Evolutionary conservation across 1,140 invertebrate genomes (phyloP).

Genomic region (Drosophila kanapiae): DNA sequence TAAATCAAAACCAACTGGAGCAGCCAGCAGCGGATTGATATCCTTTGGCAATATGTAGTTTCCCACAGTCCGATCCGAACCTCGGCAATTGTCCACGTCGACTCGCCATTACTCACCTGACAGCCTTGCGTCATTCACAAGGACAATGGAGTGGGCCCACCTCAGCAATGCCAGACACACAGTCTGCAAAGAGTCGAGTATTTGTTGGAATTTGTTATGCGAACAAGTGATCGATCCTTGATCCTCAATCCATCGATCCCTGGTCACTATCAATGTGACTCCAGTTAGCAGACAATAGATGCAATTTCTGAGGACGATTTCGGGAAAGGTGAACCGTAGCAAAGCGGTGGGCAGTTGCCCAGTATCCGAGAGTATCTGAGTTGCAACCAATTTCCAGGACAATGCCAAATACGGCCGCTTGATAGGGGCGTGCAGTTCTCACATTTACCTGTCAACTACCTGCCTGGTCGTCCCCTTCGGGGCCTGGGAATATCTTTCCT

Average conservation of each 20-base stretch:
- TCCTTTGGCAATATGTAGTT: slow-evolving; percentile 24
- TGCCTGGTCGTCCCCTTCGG: slow-evolving; percentile 14
- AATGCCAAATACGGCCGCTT: slow-evolving; percentile 70
- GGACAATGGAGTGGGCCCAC: slow-evolving; percentile 67
- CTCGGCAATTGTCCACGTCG: slow-evolving; percentile 44
- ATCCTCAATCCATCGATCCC: slow-evolving; percentile 26
- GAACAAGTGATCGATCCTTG: slow-evolving; percentile 33
- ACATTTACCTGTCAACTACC: slow-evolving; percentile 55
- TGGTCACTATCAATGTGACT: slow-evolving; percentile 71
- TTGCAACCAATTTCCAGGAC: slow-evolving; percentile 48
- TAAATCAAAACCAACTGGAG: slow-evolving; percentile 18
- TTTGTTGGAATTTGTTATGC: slow-evolving; percentile 67
- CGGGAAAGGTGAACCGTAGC: slow-evolving; percentile 40
- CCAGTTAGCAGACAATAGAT: slow-evolving; percentile 56
- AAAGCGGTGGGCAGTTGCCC: slow-evolving; percentile 53
- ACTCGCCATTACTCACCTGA: slow-evolving; percentile 70
- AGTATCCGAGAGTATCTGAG: slow-evolving; percentile 7
- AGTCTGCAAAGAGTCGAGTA: slow-evolving; percentile 49
- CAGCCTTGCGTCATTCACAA: slow-evolving; percentile 78
- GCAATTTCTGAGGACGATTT: slow-evolving; percentile 52
- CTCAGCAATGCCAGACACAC: slow-evolving; percentile 59
- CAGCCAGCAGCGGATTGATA: slow-evolving; percentile 6
- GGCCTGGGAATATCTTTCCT: slow-evolving; percentile 73
- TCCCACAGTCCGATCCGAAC: slow-evolving; percentile 60
- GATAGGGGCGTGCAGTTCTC: slow-evolving; percentile 84